A percentile compares a stretch with the other conserved stretches of the same genome.
Evolutionary conservation across 2,797 vertebrate species (phyloP).

Genomic region (Gobio occitaniae): DNA sequence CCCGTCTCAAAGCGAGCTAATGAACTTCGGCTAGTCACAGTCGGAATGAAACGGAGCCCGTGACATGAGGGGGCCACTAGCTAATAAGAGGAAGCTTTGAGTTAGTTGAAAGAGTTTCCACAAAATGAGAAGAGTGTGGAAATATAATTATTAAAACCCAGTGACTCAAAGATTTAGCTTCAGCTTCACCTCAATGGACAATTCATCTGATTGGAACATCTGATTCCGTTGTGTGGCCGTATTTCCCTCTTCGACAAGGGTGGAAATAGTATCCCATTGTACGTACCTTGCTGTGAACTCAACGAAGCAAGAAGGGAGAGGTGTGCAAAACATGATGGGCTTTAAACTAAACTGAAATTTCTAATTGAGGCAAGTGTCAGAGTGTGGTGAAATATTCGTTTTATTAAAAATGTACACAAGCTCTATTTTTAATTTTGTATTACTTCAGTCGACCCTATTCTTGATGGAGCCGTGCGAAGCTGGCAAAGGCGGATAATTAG

Average conservation of each 20-base stretch:
- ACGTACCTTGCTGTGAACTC: constrained; percentile 50
- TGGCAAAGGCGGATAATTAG: constrained; percentile 72
- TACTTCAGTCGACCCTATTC: constrained; percentile 75
- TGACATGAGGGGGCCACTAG: constrained; percentile 64
- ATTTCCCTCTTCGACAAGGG: constrained; percentile 58
- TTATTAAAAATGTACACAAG: constrained; percentile 81
- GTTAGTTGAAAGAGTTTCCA: constrained; percentile 76
- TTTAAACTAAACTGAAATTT: constrained; percentile 77
- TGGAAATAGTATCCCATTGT: constrained; percentile 13
- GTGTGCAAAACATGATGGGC: constrained; percentile 66
- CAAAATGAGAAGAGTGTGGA: constrained; percentile 64
- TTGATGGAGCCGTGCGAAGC: constrained; percentile 67
- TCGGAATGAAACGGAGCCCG: constrained; percentile 58
- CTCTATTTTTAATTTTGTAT: constrained; percentile 81
- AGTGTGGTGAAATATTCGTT: constrained; percentile 80
- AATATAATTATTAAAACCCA: constrained; percentile 78
- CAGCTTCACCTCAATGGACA: constrained; percentile 66
- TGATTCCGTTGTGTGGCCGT: constrained; percentile 63
- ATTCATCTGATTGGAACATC: constrained; percentile 56
- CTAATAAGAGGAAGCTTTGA: constrained; percentile 80
- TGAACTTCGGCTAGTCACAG: constrained; percentile 74
- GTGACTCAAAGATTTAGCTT: constrained; percentile 75
- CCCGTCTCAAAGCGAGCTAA: constrained; percentile 71
- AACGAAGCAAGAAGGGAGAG: constrained; percentile 39
- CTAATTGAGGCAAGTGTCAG: constrained; percentile 77